Percentiles rank a stretch among this genome's conserved stretches.
phyloP scores from a whole-genome alignment of 64 coral and sea anemone genomes.

The Actinia equina region DNA sequence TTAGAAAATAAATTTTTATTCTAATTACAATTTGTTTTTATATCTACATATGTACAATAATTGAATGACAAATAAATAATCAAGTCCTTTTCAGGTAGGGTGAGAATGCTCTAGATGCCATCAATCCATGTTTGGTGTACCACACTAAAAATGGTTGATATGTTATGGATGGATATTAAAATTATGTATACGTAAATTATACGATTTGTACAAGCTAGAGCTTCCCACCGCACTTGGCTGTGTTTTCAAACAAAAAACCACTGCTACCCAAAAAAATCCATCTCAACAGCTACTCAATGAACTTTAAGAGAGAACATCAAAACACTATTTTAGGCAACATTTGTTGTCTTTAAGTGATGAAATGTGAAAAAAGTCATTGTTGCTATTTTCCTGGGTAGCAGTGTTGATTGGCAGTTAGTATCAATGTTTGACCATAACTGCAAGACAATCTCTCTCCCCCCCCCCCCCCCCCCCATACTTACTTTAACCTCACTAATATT shows the following conservation, averaged over 20 bases:
- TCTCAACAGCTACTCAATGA: no score
- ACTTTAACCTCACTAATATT: neutral
- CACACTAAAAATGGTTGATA: neutral
- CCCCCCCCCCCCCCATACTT: neutral
- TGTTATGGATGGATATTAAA: neutral
- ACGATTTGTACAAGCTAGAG: neutral
- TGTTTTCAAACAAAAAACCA: neutral
- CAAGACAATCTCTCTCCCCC: neutral
- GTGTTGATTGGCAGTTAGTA: neutral
- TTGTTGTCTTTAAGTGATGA: no score
- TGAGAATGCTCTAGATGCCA: neutral
- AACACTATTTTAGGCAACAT: no score
- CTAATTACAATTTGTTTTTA: constrained; percentile 79
- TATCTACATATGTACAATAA: constrained; percentile 92
- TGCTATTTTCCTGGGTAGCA: neutral
- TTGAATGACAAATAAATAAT: constrained; percentile 93
- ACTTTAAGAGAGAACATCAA: no score
- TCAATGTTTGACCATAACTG: neutral
- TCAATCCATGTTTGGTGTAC: neutral
- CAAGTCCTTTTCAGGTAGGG: neutral
- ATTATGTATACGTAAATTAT: neutral
- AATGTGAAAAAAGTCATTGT: neutral
- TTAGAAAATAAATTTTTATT: constrained; percentile 84
- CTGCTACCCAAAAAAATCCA: neutral
- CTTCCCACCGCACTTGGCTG: neutral